These are phyloP conservation scores for Columba livia DNA, from an alignment of 2,113 vertebrate genomes.

Conservation along the genomic window DNA sequence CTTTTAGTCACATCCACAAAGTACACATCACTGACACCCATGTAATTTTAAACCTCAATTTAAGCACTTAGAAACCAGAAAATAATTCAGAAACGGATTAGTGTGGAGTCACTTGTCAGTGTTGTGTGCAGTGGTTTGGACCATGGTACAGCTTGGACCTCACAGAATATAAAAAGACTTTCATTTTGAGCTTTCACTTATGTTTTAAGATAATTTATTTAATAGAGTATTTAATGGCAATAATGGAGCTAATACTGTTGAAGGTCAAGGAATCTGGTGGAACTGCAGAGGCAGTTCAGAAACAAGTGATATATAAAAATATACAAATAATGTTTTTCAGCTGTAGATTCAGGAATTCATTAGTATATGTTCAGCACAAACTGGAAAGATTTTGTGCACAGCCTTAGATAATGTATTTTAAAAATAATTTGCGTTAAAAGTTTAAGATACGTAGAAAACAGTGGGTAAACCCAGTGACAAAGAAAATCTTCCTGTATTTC, in stretches of 20 bases:
- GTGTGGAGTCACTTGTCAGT: background rate
- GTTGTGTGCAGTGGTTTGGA: background rate
- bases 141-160: background rate
- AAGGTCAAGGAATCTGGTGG: background rate
- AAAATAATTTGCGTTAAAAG: background rate
- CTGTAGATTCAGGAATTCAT: background rate
- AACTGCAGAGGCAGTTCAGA: background rate
- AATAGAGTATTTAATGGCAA: background rate
- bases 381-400: background rate
- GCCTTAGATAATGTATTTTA: background rate
- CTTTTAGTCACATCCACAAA: background rate
- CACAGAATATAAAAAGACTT: background rate
- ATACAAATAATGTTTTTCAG: background rate
- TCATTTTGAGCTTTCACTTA: background rate
- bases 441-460: background rate
- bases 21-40: background rate
- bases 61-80: background rate
- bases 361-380: background rate
- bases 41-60: background rate
- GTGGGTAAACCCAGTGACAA: background rate
- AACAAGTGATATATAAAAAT: background rate
- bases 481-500: background rate
- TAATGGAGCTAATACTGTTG: background rate
- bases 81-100: background rate
- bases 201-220: background rate